A percentile compares a stretch with the other conserved stretches of the same genome.
phyloP scores from a whole-genome alignment of 2,113 vertebrate species.

The Plotosus lineatus region DNA sequence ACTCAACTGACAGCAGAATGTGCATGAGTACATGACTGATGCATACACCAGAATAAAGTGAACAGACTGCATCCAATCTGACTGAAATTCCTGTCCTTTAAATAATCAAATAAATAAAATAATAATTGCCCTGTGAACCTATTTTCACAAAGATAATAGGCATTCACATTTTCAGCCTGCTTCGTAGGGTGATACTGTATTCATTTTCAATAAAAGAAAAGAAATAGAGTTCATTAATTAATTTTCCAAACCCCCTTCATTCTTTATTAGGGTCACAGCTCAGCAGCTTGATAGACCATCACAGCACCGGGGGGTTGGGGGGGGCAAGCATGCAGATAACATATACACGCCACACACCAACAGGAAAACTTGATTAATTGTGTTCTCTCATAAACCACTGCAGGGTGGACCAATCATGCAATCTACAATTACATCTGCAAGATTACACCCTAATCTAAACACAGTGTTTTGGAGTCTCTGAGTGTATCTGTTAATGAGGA shows the following conservation, averaged over 20 bases:
- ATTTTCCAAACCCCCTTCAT: too few relatives aligned
- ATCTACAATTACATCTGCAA: neutral
- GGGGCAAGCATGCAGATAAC: too few relatives aligned
- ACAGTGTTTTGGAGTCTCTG: neutral
- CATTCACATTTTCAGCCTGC: too few relatives aligned
- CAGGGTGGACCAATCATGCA: neutral
- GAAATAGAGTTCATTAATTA: too few relatives aligned
- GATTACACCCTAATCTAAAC: neutral
- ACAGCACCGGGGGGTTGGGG: too few relatives aligned
- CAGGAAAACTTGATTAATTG: too few relatives aligned
- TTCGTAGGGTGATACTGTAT: too few relatives aligned
- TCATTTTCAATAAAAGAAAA: too few relatives aligned
- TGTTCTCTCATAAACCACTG: neutral
- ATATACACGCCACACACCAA: too few relatives aligned
- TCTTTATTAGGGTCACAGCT: too few relatives aligned
- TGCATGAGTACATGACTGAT: neutral
- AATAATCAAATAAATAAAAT: neutral
- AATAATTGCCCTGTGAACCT: neutral
- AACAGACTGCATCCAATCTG: neutral
- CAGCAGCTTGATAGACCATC: too few relatives aligned
- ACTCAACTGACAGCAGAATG: neutral
- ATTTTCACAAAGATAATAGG: too few relatives aligned
- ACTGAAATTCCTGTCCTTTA: neutral
- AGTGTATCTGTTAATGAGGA: slow-evolving; percentile 5
- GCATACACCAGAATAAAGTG: neutral